Percentiles rank a stretch among this genome's conserved stretches.
Conservation (phyloP, 2,113 vertebrate genomes). For the Antigone vipio region DNA sequence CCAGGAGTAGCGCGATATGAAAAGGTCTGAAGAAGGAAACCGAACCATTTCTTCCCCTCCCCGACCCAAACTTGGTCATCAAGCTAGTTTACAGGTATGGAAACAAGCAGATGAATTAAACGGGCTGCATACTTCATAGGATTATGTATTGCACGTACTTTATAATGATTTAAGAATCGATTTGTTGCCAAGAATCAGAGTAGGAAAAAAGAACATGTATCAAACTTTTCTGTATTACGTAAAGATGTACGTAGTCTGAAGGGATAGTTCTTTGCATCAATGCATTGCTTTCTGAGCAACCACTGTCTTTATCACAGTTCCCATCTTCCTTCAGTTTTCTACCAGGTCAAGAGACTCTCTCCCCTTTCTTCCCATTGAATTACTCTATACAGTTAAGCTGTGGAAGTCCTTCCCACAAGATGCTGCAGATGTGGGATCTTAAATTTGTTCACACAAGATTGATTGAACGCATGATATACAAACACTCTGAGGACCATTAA, state of each 20-base stretch:
- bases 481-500: not conserved
- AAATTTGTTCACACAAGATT: not conserved
- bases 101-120: conserved; percentile 38
- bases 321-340: not conserved
- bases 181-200: conserved; percentile 55
- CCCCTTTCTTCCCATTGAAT: not conserved
- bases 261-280: not conserved
- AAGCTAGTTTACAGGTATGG: conserved; percentile 54
- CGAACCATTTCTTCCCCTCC: not conserved
- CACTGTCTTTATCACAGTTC: not conserved
- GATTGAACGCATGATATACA: accelerated
- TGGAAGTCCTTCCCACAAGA: not conserved
- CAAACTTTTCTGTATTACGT: not conserved
- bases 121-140: not conserved
- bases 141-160: conserved; percentile 24
- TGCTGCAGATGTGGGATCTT: not conserved
- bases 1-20: not conserved
- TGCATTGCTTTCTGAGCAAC: not conserved
- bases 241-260: not conserved
- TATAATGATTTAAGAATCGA: conserved; percentile 63
- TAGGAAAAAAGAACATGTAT: conserved; percentile 21
- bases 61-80: not conserved
- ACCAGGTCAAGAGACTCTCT: not conserved
- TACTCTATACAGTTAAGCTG: not conserved
- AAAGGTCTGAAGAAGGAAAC: not conserved